A percentile compares a stretch with the other conserved stretches of the same genome.
phyloP scores from a whole-genome alignment of 2,888 invertebrate species.

The Limnephilus lunatus region DNA sequence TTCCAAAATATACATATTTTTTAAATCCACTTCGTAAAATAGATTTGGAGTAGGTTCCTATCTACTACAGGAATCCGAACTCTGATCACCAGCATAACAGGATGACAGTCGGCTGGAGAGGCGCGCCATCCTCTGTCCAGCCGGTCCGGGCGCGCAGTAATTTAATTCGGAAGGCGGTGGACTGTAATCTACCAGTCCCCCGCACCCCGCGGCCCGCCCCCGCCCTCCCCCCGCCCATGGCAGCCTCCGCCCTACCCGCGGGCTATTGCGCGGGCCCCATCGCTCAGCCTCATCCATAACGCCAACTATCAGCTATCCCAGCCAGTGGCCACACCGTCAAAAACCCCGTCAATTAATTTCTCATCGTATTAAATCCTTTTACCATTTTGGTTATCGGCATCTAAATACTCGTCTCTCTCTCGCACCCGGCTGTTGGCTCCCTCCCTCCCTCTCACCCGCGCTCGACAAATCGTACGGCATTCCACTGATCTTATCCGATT shows the following conservation, averaged over 20 bases:
- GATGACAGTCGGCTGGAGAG: neutral
- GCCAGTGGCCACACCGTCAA: slow-evolving; percentile 63
- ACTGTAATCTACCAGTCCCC: slow-evolving; percentile 69
- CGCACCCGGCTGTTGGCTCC: slow-evolving; percentile 71
- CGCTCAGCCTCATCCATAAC: slow-evolving; percentile 65
- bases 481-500: slow-evolving; percentile 68
- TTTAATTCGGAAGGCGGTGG: slow-evolving; percentile 69
- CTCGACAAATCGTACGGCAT: slow-evolving; percentile 65
- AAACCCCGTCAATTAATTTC: slow-evolving; percentile 55
- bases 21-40: no score
- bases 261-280: slow-evolving; percentile 58
- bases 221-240: slow-evolving; percentile 67
- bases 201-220: slow-evolving; percentile 66
- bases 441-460: no score
- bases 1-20: no score
- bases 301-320: slow-evolving; percentile 21
- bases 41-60: neutral
- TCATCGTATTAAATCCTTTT: slow-evolving; percentile 9
- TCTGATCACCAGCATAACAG: neutral
- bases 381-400: neutral
- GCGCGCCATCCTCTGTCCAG: neutral
- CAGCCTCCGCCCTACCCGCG: slow-evolving; percentile 66
- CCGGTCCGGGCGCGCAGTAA: slow-evolving; percentile 52
- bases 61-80: neutral
- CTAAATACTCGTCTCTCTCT: slow-evolving; percentile 22